Evolutionary conservation across 2,888 invertebrate species (phyloP).

Genomic region (Tridacna crocea): DNA sequence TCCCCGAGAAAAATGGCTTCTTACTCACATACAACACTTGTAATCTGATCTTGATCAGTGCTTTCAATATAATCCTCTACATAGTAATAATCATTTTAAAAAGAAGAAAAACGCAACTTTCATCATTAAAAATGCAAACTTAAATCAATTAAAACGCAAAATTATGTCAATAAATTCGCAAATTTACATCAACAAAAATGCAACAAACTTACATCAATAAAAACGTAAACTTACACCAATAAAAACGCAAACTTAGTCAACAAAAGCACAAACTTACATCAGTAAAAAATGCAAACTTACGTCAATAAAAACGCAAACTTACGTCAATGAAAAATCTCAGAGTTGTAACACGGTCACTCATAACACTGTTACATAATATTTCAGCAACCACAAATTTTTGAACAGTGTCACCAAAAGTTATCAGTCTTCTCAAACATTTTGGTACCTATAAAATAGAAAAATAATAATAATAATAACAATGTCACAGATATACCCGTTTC

Average conservation of each 20-base stretch:
- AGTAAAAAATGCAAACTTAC: not conserved
- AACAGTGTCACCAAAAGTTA: not conserved
- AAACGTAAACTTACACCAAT: constrained; percentile 42
- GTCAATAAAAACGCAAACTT: not conserved
- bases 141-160: not conserved
- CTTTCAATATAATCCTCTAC: no score
- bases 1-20: no score
- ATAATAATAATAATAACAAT: no score
- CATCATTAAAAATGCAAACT: no score
- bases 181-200: no score
- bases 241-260: constrained; percentile 14
- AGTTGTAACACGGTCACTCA: constrained; percentile 13
- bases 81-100: no score
- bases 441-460: not conserved
- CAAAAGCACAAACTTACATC: constrained; percentile 38
- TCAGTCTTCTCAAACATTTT: not conserved
- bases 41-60: no score
- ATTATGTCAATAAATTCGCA: constrained; percentile 44
- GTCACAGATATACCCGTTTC: no score
- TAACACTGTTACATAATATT: not conserved
- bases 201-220: no score
- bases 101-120: no score
- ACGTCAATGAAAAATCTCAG: constrained; percentile 47
- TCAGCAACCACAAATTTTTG: constrained; percentile 22
- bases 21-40: no score